These are phyloP conservation scores for Alaudala cheleensis DNA, from an alignment of 2,113 vertebrate species.

Conservation along the genomic window DNA sequence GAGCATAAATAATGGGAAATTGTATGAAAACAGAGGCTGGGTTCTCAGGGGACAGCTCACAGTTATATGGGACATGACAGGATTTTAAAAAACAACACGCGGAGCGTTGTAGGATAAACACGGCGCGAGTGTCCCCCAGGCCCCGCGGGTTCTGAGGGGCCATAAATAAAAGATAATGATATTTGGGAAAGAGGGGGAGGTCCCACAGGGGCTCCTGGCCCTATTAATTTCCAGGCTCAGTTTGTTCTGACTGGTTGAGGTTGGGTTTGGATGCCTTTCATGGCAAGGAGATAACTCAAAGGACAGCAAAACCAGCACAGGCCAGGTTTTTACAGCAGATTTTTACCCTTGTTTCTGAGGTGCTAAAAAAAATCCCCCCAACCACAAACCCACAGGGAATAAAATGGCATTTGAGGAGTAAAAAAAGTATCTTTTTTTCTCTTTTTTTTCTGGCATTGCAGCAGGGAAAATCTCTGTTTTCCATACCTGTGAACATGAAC, in stretches of 20 bases:
- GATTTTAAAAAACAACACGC: constrained; percentile 38
- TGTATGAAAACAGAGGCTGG: constrained; percentile 31
- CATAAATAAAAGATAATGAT: constrained; percentile 59
- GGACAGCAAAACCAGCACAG: not conserved
- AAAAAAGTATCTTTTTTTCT: not conserved
- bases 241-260: not conserved
- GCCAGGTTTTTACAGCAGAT: not conserved
- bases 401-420: not conserved
- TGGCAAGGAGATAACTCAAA: not conserved
- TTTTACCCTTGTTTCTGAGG: not conserved
- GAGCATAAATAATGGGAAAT: constrained; percentile 49
- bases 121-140: not conserved
- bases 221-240: not conserved
- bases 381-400: not conserved
- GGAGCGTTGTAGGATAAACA: constrained; percentile 42
- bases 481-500: not conserved
- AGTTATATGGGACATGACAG: constrained; percentile 55
- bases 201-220: not conserved
- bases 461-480: not conserved
- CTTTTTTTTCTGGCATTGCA: not conserved
- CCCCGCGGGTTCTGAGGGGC: not conserved
- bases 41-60: constrained; percentile 20
- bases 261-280: not conserved
- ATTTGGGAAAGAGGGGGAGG: constrained; percentile 43
- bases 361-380: not conserved